Conservation (phyloP, 2,888 invertebrate genomes). For the Horisme vitalbata region DNA sequence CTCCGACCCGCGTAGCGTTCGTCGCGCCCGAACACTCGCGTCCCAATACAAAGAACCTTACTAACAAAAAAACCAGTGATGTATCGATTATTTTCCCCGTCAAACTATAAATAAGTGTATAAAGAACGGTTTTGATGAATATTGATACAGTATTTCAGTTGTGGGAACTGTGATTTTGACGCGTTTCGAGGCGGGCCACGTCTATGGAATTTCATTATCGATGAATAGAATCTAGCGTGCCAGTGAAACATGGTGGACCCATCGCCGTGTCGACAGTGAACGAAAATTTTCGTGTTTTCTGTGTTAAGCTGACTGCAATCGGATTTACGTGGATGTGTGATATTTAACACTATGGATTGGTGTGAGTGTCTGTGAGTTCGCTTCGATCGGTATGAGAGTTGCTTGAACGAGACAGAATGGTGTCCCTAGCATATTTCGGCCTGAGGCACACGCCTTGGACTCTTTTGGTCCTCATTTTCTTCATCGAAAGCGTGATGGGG, state of each 20-base stretch:
- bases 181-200: constrained; percentile 69
- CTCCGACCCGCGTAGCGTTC: constrained; percentile 68
- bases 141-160: constrained; percentile 37
- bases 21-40: constrained; percentile 50
- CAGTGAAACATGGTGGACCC: constrained; percentile 78
- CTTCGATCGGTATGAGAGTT: constrained; percentile 38
- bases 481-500: constrained; percentile 85
- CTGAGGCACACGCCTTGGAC: constrained; percentile 78
- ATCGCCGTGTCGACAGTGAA: constrained; percentile 66
- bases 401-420: constrained; percentile 70
- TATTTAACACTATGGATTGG: constrained; percentile 68
- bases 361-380: constrained; percentile 44
- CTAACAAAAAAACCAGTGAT: constrained; percentile 81
- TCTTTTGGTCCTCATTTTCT: constrained; percentile 83
- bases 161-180: constrained; percentile 48
- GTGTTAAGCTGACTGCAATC: constrained; percentile 47
- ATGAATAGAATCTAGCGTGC: constrained; percentile 78
- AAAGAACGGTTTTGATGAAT: background rate
- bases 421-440: constrained; percentile 70
- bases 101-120: constrained; percentile 45
- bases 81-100: constrained; percentile 81
- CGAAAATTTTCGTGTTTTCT: constrained; percentile 65
- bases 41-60: constrained; percentile 78
- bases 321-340: constrained; percentile 40
- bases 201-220: constrained; percentile 82